Conservation (phyloP, 1,140 invertebrate genomes). For the Popillia japonica region DNA sequence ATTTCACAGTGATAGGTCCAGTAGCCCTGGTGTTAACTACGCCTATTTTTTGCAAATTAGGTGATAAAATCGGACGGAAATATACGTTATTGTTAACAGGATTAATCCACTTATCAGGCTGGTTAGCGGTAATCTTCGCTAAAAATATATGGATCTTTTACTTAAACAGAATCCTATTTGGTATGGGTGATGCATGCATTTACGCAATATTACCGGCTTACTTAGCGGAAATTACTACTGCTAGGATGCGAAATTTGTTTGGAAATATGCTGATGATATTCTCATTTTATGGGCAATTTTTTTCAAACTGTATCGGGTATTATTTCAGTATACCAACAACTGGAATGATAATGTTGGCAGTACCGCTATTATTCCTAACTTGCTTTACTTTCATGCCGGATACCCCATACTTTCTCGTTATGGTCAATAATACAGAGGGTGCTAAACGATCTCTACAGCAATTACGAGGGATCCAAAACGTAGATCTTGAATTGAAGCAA, state of each 20-base stretch:
- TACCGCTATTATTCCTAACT: conserved; percentile 65
- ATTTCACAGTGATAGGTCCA: conserved; percentile 42
- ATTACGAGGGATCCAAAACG: conserved; percentile 65
- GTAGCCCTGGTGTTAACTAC: neutral
- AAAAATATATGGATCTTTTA: conserved; percentile 23
- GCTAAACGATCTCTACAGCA: conserved; percentile 70
- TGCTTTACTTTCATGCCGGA: conserved; percentile 78
- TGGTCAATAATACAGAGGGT: conserved; percentile 66
- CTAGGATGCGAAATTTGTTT: conserved; percentile 41
- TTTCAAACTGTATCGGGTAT: conserved; percentile 49
- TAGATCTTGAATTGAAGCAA: conserved; percentile 69
- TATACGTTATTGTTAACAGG: neutral
- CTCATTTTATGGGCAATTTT: conserved; percentile 39
- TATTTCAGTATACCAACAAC: conserved; percentile 34
- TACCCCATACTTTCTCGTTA: conserved; percentile 76
- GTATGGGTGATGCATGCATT: conserved; percentile 39
- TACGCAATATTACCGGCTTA: conserved; percentile 38
- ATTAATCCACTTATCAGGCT: neutral
- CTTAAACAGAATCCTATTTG: conserved; percentile 21
- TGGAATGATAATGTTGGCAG: neutral
- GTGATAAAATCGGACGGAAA: conserved; percentile 37
- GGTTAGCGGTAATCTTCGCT: neutral
- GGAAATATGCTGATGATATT: conserved; percentile 38
- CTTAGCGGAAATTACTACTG: conserved; percentile 44
- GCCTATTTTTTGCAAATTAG: conserved; percentile 24